Conservation (phyloP, 2,113 vertebrate genomes). For the Rhipidura dahli region DNA sequence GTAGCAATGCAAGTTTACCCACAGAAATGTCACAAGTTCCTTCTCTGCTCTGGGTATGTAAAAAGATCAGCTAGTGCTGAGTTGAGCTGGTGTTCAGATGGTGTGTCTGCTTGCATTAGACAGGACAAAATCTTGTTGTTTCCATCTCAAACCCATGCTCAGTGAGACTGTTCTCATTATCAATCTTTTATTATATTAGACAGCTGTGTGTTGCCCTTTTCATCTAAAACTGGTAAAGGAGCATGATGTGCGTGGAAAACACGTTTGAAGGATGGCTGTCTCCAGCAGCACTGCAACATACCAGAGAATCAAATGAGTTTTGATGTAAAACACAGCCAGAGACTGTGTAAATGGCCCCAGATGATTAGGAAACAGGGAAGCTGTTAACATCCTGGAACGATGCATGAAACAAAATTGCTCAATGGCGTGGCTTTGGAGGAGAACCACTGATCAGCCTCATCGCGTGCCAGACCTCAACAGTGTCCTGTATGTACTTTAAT, state of each 20-base stretch:
- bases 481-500: not conserved
- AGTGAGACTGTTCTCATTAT: not conserved
- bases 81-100: not conserved
- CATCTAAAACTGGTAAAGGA: not conserved
- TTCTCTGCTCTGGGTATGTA: not conserved
- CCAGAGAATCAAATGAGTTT: not conserved
- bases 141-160: not conserved
- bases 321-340: conserved; percentile 12
- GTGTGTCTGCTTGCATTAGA: not conserved
- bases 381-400: not conserved
- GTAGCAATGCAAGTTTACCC: not conserved
- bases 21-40: not conserved
- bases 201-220: not conserved
- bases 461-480: not conserved
- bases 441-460: not conserved
- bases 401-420: not conserved
- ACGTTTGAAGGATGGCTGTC: not conserved
- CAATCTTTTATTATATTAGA: not conserved
- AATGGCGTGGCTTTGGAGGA: not conserved
- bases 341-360: not conserved
- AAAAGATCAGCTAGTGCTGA: not conserved
- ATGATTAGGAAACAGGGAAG: conserved; percentile 11
- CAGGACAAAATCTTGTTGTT: accelerated
- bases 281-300: not conserved
- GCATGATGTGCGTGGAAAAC: not conserved